Evolutionary conservation across 2,888 invertebrate genomes (phyloP), one percentile per base, ranked within the genome.

Genomic region (Lasioglossum figueresi): DNA sequence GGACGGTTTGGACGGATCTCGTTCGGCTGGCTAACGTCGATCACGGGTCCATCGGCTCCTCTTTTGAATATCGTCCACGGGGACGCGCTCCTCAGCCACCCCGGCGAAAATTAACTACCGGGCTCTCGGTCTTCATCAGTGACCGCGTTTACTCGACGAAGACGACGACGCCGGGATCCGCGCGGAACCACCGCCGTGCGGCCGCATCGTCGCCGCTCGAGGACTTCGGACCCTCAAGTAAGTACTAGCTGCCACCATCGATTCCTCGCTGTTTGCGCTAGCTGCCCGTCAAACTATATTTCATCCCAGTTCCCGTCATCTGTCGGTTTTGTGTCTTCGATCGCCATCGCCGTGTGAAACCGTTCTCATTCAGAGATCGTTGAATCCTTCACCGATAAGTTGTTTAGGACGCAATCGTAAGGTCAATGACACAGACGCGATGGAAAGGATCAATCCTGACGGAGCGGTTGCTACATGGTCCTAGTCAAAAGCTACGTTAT

Each of bases 1-100:
- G 90, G 88, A 90, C 86, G 88, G 88, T 91, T 91, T 90, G 88
- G 91, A 91, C 91, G 90, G 85, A 87, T 86, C 84, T 91, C 89
- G 90, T 88, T 80, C 74, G 84, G 84, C 84, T 90, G 85, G 83
- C 89, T 86, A 89, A 90, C 90, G 90, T 90, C 90, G 90, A 90
- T 90, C 90, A 90, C 87, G 82, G 81, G 71, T 88, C 89, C 79
- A 80, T 85, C 85, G 81, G 74, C 85, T 59, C 82, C 85, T 82
- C 89, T 90, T 90, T 85, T 76, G 80, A 82, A 82, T 86, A 90
- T 31, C 63, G 63, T 63, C 90, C 89, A 88, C 91, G 82, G 56
- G 40, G 89, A 88, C 88, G 91, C 88, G 89, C 88, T 90, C 90
- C 40, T 84, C 86, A 82, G 76, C 75, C 4, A 37, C 68, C 37